Evolutionary conservation across 2,888 invertebrate species (phyloP), one percentile per base, ranked within the genome.

Genomic region (Parasteatoda lunata): DNA sequence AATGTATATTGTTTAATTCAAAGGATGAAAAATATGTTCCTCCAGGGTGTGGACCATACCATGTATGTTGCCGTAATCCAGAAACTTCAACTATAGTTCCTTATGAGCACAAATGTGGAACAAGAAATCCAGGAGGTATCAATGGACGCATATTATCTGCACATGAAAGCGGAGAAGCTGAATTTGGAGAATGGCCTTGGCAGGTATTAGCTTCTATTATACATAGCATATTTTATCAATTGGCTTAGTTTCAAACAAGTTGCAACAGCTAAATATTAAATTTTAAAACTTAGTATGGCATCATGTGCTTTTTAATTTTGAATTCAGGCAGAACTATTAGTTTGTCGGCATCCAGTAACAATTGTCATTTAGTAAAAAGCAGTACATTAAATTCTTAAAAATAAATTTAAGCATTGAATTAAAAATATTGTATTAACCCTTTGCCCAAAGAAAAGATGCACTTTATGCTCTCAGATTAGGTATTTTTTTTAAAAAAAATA

Each of bases 111-210:
- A 69, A 79, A 48, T 97, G 97, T 90, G 97, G 97, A 0, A 93
- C 93, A 90, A 93, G 95, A 15, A 95, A 96, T 91, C 93, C 94
- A 0, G 93, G 95, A 0, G 96, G 96, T 0, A 94, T 96, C 0
- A 95, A 95, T 3, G 94, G 95, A 90, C 92, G 95, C 30, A 96
- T 96, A 65, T 94, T 94, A 0, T 94, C 95, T 0, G 93, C 94
- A 13, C 91, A 91, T 0, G 93, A 95, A 88, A 77, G 52, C n/a
- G 94, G 94, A 69, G 96, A 96, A 91, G 89, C 91, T 11, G 93
- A 92, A 88, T 95, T 93, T 90, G 95, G 95, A n/a, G 94, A 94
- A 90, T 95, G 94, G 91, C 96, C 96, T 4, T 96, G 96, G 96
- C 90, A 90, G 88, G 90, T 90, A 85, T n/a, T 30, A 30, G 30